phyloP scores from a whole-genome alignment of 2,113 vertebrate species.

The Montifringilla adamsi region DNA sequence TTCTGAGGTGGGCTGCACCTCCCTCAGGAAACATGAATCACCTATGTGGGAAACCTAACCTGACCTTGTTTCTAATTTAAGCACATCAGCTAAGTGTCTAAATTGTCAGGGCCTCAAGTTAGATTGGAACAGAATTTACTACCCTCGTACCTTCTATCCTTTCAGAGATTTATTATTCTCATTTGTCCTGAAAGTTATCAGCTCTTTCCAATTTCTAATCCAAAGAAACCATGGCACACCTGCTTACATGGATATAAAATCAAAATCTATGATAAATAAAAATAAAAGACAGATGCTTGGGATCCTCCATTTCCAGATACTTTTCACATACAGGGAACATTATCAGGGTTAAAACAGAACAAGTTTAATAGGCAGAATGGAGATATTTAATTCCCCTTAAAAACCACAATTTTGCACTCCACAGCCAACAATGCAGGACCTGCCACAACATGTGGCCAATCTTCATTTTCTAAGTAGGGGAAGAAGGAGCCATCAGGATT shows the following conservation, averaged over 20 bases:
- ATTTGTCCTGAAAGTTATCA: neutral
- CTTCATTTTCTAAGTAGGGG: neutral
- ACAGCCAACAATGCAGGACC: neutral
- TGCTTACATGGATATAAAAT: neutral
- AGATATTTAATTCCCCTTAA: neutral
- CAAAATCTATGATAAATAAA: neutral
- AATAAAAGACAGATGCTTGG: neutral
- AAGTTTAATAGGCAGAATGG: neutral
- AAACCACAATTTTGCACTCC: neutral
- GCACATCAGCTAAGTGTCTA: neutral
- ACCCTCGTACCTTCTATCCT: neutral
- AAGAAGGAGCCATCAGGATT: neutral
- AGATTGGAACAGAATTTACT: neutral
- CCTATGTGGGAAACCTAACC: neutral
- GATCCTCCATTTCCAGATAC: neutral
- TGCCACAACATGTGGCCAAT: neutral
- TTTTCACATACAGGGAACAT: neutral
- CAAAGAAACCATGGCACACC: neutral
- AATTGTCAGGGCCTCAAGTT: neutral
- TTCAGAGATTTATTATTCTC: neutral
- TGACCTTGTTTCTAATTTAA: conserved; percentile 40
- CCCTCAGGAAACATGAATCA: neutral
- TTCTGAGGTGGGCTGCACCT: neutral
- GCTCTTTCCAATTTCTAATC: neutral
- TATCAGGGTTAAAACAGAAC: neutral